A percentile compares a stretch with the other conserved stretches of the same genome.
phyloP scores from a whole-genome alignment of 2,888 invertebrate species.

The Monopis laevigella region DNA sequence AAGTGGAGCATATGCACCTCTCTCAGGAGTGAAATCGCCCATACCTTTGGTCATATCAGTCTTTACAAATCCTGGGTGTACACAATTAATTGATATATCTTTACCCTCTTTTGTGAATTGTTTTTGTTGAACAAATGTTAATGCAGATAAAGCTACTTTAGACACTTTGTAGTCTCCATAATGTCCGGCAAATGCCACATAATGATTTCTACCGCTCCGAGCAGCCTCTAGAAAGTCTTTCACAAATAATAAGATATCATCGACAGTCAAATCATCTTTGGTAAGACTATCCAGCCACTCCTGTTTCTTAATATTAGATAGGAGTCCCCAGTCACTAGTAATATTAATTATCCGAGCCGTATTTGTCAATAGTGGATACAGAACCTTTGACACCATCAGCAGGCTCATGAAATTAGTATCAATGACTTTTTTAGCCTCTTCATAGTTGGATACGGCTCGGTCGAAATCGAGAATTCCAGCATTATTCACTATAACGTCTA shows the following conservation, averaged over 20 bases:
- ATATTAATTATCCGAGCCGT: constrained; percentile 82
- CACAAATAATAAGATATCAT: constrained; percentile 62
- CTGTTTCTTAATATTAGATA: constrained; percentile 56
- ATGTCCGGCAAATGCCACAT: constrained; percentile 50
- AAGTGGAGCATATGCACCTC: constrained; percentile 51
- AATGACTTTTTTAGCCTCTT: constrained; percentile 77
- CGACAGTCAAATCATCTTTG: constrained; percentile 56
- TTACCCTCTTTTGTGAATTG: constrained; percentile 57
- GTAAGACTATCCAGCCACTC: constrained; percentile 49
- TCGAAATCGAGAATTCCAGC: constrained; percentile 77
- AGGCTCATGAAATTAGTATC: constrained; percentile 77
- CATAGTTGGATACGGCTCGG: constrained; percentile 69
- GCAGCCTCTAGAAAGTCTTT: constrained; percentile 66
- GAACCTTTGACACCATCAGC: constrained; percentile 69
- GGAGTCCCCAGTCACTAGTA: constrained; percentile 69
- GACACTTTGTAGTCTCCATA: constrained; percentile 62
- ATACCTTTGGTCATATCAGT: constrained; percentile 61
- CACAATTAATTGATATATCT: constrained; percentile 56
- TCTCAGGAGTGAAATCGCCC: constrained; percentile 54
- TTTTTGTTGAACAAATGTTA: constrained; percentile 57
- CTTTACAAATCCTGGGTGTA: constrained; percentile 60
- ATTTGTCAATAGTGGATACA: constrained; percentile 76
- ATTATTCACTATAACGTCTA: constrained; percentile 82
- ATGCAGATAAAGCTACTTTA: constrained; percentile 55
- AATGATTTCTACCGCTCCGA: constrained; percentile 49